Conservation (phyloP, 1,140 invertebrate genomes). For the Vollenhovia emeryi region DNA sequence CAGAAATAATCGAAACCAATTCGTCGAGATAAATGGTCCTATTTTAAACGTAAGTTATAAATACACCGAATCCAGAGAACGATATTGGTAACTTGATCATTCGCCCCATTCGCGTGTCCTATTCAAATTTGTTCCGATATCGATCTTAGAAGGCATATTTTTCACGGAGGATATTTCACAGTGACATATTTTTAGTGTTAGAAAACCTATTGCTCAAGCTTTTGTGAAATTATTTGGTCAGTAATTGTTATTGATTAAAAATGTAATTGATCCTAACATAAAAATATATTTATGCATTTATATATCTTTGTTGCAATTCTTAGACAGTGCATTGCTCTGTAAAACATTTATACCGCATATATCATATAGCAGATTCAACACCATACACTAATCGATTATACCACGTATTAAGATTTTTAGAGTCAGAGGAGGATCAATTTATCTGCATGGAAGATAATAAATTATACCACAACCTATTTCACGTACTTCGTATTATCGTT, state of each 20-base stretch:
- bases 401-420: too few relatives aligned
- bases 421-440: neutral
- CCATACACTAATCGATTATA: neutral
- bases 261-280: neutral
- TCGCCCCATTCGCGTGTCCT: neutral
- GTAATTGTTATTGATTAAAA: neutral
- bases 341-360: neutral
- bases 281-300: neutral
- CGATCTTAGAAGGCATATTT: neutral
- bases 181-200: neutral
- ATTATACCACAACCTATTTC: neutral
- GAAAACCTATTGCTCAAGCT: neutral
- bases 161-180: neutral
- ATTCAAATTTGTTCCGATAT: neutral
- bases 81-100: neutral
- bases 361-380: neutral
- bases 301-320: neutral
- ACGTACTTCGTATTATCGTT: neutral
- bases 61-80: neutral
- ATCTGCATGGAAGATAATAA: neutral
- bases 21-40: neutral
- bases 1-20: neutral
- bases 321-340: neutral
- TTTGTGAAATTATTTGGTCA: neutral
- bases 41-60: constrained; percentile 13